A percentile compares a stretch with the other conserved stretches of the same genome.
phyloP scores from a whole-genome alignment of 2,888 invertebrate genomes.

The Schizaphis graminum region DNA sequence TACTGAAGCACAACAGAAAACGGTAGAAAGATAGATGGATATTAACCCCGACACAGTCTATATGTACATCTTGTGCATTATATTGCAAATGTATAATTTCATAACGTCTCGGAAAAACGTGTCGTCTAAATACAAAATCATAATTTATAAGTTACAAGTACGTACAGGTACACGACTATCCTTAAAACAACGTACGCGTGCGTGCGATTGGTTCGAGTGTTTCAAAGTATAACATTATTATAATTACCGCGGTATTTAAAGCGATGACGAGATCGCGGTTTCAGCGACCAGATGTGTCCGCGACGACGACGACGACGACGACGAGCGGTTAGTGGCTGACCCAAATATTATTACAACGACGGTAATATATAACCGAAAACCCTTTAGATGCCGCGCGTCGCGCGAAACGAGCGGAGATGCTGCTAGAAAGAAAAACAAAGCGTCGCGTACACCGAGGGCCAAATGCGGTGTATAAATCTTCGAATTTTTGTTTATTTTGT shows the following conservation, averaged over 20 bases:
- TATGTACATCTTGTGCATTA: too few relatives aligned
- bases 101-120: neutral
- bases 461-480: constrained; percentile 32
- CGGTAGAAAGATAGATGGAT: too few relatives aligned
- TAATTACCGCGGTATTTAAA: neutral
- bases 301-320: neutral
- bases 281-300: neutral
- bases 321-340: neutral
- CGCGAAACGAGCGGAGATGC: neutral
- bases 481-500: neutral
- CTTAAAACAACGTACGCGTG: neutral
- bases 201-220: neutral
- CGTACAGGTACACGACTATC: too few relatives aligned
- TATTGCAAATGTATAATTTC: neutral
- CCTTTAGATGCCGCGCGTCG: neutral
- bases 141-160: too few relatives aligned
- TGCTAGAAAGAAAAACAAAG: neutral
- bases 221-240: neutral
- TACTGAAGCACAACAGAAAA: too few relatives aligned
- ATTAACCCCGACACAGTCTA: too few relatives aligned
- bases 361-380: neutral
- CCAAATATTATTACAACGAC: neutral
- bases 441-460: neutral
- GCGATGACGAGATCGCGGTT: neutral
- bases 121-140: too few relatives aligned